Conservation (phyloP, 2,113 vertebrate genomes). For the Ictalurus furcatus region DNA sequence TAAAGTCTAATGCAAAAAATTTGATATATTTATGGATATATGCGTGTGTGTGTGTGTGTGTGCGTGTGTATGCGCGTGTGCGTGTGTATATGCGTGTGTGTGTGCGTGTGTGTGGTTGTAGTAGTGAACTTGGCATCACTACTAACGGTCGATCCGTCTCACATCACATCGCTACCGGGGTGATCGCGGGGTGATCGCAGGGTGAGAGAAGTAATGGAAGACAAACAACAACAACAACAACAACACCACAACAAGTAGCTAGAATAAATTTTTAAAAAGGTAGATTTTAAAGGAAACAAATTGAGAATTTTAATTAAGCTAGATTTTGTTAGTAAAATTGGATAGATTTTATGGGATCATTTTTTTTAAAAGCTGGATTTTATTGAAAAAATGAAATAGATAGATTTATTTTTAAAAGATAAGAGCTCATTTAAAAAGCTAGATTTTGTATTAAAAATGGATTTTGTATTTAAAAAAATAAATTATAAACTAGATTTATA, state of each 20-base stretch:
- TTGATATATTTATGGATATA: background rate
- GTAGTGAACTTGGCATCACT: too few species aligned
- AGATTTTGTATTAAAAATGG: background rate
- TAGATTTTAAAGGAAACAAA: background rate
- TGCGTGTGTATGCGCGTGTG: too few species aligned
- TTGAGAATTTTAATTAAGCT: background rate
- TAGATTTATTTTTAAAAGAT: too few species aligned
- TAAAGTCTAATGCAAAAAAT: background rate
- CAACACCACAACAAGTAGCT: background rate
- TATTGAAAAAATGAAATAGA: too few species aligned
- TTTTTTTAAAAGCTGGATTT: too few species aligned
- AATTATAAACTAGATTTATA: background rate
- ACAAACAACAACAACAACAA: background rate
- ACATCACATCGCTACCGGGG: too few species aligned
- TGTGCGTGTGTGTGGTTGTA: too few species aligned
- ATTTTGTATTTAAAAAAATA: background rate
- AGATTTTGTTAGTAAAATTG: background rate
- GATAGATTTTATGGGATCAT: background rate
- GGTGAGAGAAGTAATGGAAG: background rate
- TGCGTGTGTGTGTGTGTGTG: too few species aligned
- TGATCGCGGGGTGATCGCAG: background rate
- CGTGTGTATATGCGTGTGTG: too few species aligned
- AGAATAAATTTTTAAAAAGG: too few species aligned
- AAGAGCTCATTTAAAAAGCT: too few species aligned
- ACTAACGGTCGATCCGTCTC: too few species aligned